These are phyloP conservation scores for Opisthograptis luteolata DNA, from an alignment of 2,888 invertebrate genomes.

Conservation along the genomic window DNA sequence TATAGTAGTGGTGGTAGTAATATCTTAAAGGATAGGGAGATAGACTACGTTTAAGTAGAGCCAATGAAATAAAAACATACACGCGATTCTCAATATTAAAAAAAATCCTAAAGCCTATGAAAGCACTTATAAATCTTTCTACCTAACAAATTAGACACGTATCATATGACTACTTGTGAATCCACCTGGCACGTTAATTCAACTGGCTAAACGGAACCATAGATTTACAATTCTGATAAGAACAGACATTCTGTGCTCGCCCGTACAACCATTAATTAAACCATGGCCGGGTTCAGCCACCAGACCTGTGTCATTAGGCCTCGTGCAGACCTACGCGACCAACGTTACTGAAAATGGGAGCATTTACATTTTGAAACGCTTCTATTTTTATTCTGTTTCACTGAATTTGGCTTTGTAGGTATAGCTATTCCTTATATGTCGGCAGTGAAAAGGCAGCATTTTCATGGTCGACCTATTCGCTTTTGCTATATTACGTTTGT, in stretches of 20 bases:
- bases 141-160: slow-evolving; percentile 1
- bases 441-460: too few species aligned
- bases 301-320: not conserved
- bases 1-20: too few species aligned
- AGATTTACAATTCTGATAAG: slow-evolving; percentile 36
- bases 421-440: too few species aligned
- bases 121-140: too few species aligned
- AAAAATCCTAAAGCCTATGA: too few species aligned
- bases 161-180: slow-evolving; percentile 16
- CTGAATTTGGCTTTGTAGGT: not conserved
- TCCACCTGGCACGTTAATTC: slow-evolving; percentile 11
- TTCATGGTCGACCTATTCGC: too few species aligned
- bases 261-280: slow-evolving; percentile 36
- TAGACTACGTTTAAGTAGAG: too few species aligned
- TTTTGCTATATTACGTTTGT: not conserved
- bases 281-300: slow-evolving; percentile 21
- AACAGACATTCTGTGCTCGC: slow-evolving; percentile 16
- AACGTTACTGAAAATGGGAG: not conserved
- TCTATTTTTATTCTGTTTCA: too few species aligned
- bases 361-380: too few species aligned
- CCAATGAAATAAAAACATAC: too few species aligned
- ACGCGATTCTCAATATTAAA: too few species aligned
- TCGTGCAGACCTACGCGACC: not conserved
- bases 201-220: slow-evolving; percentile 23
- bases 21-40: too few species aligned